Conservation (phyloP, 2,888 invertebrate genomes). For the Ophion obscuratus region DNA sequence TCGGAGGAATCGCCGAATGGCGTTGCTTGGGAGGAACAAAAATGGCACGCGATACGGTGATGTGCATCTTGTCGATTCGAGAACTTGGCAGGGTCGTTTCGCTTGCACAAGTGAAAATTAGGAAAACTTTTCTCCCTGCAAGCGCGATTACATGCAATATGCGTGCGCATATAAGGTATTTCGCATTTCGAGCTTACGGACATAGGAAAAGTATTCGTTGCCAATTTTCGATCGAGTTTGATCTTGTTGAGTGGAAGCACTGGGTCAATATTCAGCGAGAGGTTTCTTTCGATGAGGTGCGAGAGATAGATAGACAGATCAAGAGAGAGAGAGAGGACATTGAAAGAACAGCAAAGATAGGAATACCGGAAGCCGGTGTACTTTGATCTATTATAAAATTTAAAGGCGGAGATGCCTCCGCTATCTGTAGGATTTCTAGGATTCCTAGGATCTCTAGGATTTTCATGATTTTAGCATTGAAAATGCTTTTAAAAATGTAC, state of each 20-base stretch:
- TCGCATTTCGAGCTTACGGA: background rate
- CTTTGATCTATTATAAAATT: slow-evolving; percentile 69
- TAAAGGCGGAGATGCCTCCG: background rate
- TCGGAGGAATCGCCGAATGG: no score
- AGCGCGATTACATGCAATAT: background rate
- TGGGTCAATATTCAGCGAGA: slow-evolving; percentile 33
- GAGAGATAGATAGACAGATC: slow-evolving; percentile 11
- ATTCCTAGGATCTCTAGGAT: no score
- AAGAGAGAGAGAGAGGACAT: slow-evolving; percentile 52
- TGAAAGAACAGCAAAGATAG: slow-evolving; percentile 68
- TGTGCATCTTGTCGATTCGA: no score
- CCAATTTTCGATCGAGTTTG: slow-evolving; percentile 42
- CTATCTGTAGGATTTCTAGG: no score
- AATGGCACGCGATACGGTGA: no score
- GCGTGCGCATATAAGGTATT: background rate
- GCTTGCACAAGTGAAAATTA: background rate
- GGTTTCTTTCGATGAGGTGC: slow-evolving; percentile 65
- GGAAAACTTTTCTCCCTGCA: background rate
- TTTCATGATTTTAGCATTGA: no score
- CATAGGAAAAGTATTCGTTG: slow-evolving; percentile 37
- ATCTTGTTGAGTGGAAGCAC: slow-evolving; percentile 46
- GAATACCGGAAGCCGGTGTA: slow-evolving; percentile 67
- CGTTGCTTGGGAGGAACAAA: no score
- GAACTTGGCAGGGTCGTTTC: no score
- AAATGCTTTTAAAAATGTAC: no score